A percentile compares a stretch with the other conserved stretches of the same genome.
Conservation (phyloP, 1,140 invertebrate species). For the Pantala flavescens region DNA sequence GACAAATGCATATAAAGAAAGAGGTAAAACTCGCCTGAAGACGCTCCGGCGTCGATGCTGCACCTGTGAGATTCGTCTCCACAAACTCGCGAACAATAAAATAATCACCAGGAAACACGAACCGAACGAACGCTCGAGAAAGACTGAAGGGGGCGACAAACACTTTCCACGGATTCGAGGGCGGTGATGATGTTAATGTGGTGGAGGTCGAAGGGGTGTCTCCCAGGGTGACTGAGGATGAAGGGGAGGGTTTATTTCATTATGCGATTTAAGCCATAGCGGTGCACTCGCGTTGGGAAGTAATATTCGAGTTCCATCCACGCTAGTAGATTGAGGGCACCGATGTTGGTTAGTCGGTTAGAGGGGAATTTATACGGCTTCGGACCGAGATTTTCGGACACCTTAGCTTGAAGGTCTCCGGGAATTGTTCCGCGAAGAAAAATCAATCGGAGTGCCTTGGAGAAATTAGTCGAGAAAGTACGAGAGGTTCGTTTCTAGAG, state of each 20-base stretch:
- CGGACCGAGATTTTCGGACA: neutral
- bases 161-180: neutral
- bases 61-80: no score
- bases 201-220: neutral
- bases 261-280: slow-evolving; percentile 2
- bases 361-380: neutral
- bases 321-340: neutral
- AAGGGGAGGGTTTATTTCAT: slow-evolving; percentile 1
- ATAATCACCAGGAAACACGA: neutral
- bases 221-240: neutral
- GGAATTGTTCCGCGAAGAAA: neutral
- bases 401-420: neutral
- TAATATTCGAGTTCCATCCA: neutral
- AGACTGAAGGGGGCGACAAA: neutral
- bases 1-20: no score
- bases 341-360: slow-evolving; percentile 1
- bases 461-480: no score
- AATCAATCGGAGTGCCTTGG: no score
- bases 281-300: neutral
- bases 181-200: neutral
- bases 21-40: no score
- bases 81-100: neutral
- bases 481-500: no score
- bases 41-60: no score
- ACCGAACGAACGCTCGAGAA: neutral